Base-by-base conservation (phyloP, 2,888 invertebrate genomes). In the Cheilosia pagana region DNA sequence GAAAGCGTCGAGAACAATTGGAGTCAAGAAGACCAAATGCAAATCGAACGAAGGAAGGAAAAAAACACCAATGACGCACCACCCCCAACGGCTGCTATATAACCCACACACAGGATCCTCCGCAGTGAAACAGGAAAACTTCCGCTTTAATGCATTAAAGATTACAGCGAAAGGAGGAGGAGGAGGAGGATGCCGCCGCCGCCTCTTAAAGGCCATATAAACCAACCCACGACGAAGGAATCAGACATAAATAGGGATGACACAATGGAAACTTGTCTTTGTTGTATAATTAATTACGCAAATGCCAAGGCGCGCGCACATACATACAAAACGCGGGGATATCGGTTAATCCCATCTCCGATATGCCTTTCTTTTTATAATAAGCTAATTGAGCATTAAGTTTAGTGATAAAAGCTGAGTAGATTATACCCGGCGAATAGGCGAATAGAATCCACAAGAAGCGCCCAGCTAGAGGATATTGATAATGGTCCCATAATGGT, bases 321-420 rank as follows among this genome's bases (percentile, higher is more conserved):
- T 7, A 19, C 19, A 50, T 23, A 50, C 23, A 52, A 31, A 45
- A 7, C 35, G 72, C 57, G 68, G 52, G 68, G 70, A 83, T 78
- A 83, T 83, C 74, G 78, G 78, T 74, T 83, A 83, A 83, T 83
- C 78, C 83, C 68, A 77, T 77, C 35, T 35, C 77, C 82, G 82
- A 77, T 77, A 77, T 77, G 77, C 72, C 62, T 71, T 76, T 21
- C 63, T 70, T 65, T 82, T 83, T 83, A 78, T 83, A 83, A 78
- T 83, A 83, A 83, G 78, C 78, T 83, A 83, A 83, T 83, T 83
- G 83, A 78, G 78, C 83, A 83, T 83, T 83, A 78, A 83, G 83
- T 83, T 83, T 78, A 78, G 83, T 83, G 83, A 83, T 83, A 83
- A 83, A 83, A 83, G 83, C 78, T 70, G 83, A 78, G 83, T 83